Base-by-base conservation (phyloP, 2,797 vertebrate species). In the Crocodylus rhombifer region DNA sequence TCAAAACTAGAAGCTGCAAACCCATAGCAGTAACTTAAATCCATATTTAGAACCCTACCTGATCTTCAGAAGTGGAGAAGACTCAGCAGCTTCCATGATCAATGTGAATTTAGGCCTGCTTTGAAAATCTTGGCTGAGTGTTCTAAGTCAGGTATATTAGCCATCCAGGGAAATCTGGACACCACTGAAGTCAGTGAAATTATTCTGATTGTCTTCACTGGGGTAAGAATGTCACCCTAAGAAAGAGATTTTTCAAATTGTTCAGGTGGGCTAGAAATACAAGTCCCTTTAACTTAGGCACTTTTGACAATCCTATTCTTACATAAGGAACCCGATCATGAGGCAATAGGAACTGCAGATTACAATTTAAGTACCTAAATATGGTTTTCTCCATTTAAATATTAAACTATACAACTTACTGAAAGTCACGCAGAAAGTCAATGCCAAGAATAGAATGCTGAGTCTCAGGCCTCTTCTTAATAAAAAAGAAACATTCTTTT, bases 251-350 rank as follows among this genome's bases (percentile, higher is more conserved):
- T 92, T 12, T 42, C 16, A 6, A 36, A 84, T 61, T 83, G 33
- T 10, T 82, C 21, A 71, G 86, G 13, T 15, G 42, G 4, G 2
- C 69, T 30, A 82, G 21, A 1, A 60, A 13, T 17, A 36, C 0
- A 0, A 14, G 6, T n/a, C n/a, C 20, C 20, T 30, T 33, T 67
- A 15, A 2, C 5, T 12, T 4, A 4, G 14, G 62, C 2, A 4
- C 13, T 20, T 67, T 69, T 75, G 25, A 56, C 14, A 73, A 55
- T 0, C 6, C 4, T 3, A 4, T 10, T 28, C 2, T 4, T 28
- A 6, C 77, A 87, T 80, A 61, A 10, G 64, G 0, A 16, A 62
- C 10, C 42, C 2, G 8, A 23, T 81, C 33, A 74, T 64, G 33
- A 88, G 82, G 77, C 25, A 21, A 25, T 20, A 81, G 82, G 0